Conservation (phyloP, 2,888 invertebrate genomes). For the Hyppa rectilinea region DNA sequence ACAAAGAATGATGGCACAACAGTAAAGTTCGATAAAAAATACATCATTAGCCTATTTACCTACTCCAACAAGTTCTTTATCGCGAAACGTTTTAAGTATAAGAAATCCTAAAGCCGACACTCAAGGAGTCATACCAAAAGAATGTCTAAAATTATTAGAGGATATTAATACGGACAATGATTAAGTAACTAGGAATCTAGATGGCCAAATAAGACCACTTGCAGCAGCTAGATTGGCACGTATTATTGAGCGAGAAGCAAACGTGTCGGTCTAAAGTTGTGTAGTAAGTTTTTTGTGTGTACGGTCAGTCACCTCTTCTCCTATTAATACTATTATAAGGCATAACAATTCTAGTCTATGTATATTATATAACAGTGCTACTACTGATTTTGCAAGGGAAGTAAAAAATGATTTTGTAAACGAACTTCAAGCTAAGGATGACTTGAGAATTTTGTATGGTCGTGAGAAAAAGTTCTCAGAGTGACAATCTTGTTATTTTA, state of each 20-base stretch:
- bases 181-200: constrained; percentile 60
- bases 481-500: constrained; percentile 6
- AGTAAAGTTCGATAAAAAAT: constrained; percentile 58
- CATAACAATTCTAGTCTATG: constrained; percentile 62
- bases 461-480: constrained; percentile 19
- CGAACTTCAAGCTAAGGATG: constrained; percentile 15
- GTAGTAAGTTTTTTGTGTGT: constrained; percentile 69
- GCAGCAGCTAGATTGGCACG: constrained; percentile 55
- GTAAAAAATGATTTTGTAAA: constrained; percentile 17
- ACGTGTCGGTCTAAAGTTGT: constrained; percentile 58
- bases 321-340: constrained; percentile 69
- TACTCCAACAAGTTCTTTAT: constrained; percentile 51
- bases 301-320: constrained; percentile 72
- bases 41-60: constrained; percentile 65
- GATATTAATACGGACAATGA: constrained; percentile 48
- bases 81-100: constrained; percentile 15
- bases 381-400: constrained; percentile 21
- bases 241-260: constrained; percentile 53
- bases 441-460: background rate
- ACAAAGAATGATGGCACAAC: constrained; percentile 61
- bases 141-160: constrained; percentile 30
- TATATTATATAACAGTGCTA: constrained; percentile 42
- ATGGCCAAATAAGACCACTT: constrained; percentile 59
- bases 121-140: constrained; percentile 23
- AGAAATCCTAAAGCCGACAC: constrained; percentile 29